A percentile compares a stretch with the other conserved stretches of the same genome.
Evolutionary conservation across 2,797 vertebrate species (phyloP).

Genomic region (Anguilla obscura): DNA sequence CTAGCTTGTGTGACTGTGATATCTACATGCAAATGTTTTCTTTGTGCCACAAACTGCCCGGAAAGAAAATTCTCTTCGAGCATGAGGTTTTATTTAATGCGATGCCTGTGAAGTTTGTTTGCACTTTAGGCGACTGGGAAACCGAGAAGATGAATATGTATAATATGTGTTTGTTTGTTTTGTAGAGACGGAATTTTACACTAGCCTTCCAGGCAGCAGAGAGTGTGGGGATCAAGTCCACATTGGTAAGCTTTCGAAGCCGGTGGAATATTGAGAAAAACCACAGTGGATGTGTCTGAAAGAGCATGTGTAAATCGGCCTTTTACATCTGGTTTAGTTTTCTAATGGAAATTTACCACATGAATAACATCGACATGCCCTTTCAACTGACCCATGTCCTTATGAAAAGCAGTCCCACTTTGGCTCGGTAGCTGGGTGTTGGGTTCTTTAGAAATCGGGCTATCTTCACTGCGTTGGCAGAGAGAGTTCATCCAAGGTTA

Average conservation of each 20-base stretch:
- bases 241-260: slow-evolving; percentile 79
- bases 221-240: slow-evolving; percentile 96
- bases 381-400: slow-evolving; percentile 7
- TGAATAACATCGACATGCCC: neutral
- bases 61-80: neutral
- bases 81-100: neutral
- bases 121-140: neutral
- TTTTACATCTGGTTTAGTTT: neutral
- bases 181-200: slow-evolving; percentile 92
- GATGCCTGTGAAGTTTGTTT: neutral
- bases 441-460: neutral
- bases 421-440: neutral
- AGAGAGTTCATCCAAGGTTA: neutral
- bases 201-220: slow-evolving; percentile 96
- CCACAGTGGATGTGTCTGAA: neutral
- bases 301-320: neutral
- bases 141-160: neutral
- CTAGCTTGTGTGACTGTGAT: neutral
- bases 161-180: slow-evolving; percentile 41
- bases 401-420: neutral
- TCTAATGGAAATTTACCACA: neutral
- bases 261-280: neutral
- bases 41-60: neutral
- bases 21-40: neutral
- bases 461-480: neutral